Evolutionary conservation across 1,140 invertebrate genomes (phyloP).

Genomic region (Meloidogyne exigua): DNA sequence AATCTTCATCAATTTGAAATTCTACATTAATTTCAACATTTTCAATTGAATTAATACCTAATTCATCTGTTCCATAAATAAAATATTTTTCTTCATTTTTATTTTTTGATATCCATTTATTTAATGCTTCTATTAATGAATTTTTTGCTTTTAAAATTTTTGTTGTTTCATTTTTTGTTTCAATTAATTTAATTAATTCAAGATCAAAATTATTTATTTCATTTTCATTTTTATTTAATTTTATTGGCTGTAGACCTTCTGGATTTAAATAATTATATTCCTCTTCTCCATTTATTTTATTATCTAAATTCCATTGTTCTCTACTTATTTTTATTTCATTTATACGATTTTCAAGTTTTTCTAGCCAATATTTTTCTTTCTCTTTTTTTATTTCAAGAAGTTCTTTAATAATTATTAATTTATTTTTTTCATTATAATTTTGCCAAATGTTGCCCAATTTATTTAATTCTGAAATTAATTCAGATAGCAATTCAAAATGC

Average conservation of each 20-base stretch:
- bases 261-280: conserved; percentile 4
- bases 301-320: conserved; percentile 1
- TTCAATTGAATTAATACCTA: background rate
- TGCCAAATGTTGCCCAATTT: too few relatives aligned
- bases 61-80: background rate
- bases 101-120: background rate
- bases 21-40: background rate
- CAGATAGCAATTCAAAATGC: too few relatives aligned
- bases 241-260: background rate
- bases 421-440: too few relatives aligned
- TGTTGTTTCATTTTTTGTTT: background rate
- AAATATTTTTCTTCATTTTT: too few relatives aligned
- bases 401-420: too few relatives aligned
- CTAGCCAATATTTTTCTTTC: background rate
- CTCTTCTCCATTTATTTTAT: background rate
- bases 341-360: background rate
- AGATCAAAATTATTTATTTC: background rate
- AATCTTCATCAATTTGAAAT: background rate
- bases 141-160: background rate
- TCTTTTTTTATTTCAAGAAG: too few relatives aligned
- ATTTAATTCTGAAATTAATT: too few relatives aligned
- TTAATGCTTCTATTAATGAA: background rate
- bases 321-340: background rate
- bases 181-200: background rate
- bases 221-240: background rate